Evolutionary conservation across 2,797 vertebrate genomes (phyloP).

Genomic region (Serranus cabrilla): DNA sequence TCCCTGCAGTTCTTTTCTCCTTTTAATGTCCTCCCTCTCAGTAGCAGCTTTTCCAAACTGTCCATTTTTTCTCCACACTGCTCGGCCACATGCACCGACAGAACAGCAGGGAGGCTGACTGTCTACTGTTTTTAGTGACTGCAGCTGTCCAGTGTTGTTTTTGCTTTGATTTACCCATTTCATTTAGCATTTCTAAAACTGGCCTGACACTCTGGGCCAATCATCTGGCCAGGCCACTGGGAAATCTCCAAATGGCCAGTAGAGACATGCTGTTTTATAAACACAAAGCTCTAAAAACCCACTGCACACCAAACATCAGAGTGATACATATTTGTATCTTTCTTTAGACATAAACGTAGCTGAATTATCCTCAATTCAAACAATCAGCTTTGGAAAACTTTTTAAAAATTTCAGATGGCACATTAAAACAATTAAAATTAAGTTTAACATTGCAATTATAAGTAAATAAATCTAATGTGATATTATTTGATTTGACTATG

Average conservation of each 20-base stretch:
- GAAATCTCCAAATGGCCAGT: neutral
- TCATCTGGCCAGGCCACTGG: neutral
- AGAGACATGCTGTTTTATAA: neutral
- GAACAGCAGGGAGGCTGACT: too few species aligned
- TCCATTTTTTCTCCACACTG: neutral
- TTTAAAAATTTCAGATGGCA: neutral
- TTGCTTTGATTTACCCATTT: neutral
- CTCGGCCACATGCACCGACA: neutral
- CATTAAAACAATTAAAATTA: neutral
- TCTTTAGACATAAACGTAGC: neutral
- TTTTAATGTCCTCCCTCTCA: neutral
- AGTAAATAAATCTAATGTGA: neutral
- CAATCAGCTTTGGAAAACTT: neutral
- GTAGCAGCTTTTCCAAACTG: neutral
- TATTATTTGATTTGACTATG: neutral
- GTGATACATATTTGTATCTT: neutral
- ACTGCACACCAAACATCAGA: neutral
- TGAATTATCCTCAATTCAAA: neutral
- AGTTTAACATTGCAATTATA: neutral
- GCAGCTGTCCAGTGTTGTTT: neutral
- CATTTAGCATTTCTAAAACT: neutral
- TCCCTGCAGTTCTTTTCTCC: neutral
- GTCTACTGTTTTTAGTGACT: neutral
- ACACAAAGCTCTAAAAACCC: neutral
- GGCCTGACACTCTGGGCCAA: neutral